Evolutionary conservation across 2,113 vertebrate genomes (phyloP).

Genomic region (Neoarius graeffei): DNA sequence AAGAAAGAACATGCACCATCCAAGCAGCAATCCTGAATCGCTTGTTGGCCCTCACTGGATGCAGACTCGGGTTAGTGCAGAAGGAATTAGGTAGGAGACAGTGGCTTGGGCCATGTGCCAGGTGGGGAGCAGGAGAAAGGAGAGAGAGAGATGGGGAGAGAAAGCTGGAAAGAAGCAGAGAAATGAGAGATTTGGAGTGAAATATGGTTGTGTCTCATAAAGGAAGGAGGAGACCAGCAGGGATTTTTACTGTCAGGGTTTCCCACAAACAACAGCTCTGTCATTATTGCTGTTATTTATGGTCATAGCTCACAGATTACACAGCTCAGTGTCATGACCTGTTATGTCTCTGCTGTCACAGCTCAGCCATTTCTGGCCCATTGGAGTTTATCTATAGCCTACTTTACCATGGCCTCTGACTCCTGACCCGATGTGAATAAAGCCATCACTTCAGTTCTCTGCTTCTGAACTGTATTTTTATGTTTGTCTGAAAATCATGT

Average conservation of each 20-base stretch:
- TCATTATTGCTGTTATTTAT: conserved; percentile 3
- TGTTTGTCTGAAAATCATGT: background rate
- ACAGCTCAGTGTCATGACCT: conserved; percentile 31
- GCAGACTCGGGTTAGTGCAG: conserved; percentile 39
- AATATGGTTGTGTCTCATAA: conserved; percentile 20
- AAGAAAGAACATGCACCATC: conserved; percentile 3
- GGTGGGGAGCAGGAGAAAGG: conserved; percentile 27
- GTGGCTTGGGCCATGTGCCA: conserved; percentile 42
- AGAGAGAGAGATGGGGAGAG: conserved; percentile 1
- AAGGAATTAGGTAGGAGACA: conserved; percentile 46
- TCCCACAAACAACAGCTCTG: conserved; percentile 13
- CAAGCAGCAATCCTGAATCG: conserved; percentile 27
- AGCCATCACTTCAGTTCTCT: background rate
- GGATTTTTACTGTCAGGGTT: conserved; percentile 13
- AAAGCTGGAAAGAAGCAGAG: conserved; percentile 4
- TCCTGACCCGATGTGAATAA: conserved; percentile 23
- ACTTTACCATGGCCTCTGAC: conserved; percentile 29
- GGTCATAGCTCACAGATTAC: conserved; percentile 30
- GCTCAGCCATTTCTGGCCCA: conserved; percentile 13
- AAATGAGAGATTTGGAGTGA: conserved; percentile 21
- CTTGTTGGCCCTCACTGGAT: conserved; percentile 29
- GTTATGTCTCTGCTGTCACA: conserved; percentile 34
- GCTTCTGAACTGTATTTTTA: background rate
- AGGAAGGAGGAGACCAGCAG: background rate
- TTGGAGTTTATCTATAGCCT: conserved; percentile 32